These are phyloP conservation scores for Bemisia tabaci DNA, from an alignment of 1,140 invertebrate genomes.

Conservation along the genomic window DNA sequence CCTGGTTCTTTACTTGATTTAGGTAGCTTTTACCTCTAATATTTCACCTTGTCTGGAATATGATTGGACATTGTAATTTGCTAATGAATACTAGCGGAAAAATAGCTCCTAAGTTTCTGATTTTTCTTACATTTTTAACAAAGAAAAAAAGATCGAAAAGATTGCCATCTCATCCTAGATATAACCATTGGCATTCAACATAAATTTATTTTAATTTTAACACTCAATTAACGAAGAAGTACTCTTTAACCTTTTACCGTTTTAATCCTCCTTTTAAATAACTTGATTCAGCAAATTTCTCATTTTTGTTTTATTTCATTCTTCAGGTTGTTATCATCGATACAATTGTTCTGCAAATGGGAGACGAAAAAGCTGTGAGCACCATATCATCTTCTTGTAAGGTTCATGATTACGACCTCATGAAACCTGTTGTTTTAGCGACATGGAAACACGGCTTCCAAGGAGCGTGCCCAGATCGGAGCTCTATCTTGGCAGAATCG, in stretches of 20 bases:
- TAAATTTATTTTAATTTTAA: too few relatives aligned
- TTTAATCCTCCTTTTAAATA: too few relatives aligned
- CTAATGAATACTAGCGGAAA: background rate
- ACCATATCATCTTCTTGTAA: conserved; percentile 60
- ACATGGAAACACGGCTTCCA: conserved; percentile 96
- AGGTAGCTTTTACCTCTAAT: background rate
- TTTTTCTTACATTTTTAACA: too few relatives aligned
- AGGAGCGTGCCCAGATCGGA: conserved; percentile 82
- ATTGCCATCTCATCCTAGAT: too few relatives aligned
- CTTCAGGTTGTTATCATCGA: conserved; percentile 74
- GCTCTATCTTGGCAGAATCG: conserved; percentile 84
- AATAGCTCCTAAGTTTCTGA: background rate
- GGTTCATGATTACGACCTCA: conserved; percentile 81
- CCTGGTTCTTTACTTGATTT: conserved; percentile 6
- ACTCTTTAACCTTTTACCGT: too few relatives aligned
- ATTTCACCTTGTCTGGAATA: background rate
- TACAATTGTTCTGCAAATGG: conserved; percentile 67
- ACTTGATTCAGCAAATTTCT: too few relatives aligned
- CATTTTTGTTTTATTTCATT: too few relatives aligned
- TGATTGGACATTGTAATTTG: background rate
- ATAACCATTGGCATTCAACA: too few relatives aligned
- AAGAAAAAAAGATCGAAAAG: too few relatives aligned
- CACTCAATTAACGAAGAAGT: too few relatives aligned
- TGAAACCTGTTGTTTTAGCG: conserved; percentile 86
- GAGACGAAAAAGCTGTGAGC: conserved; percentile 51